Evolutionary conservation across 2,113 vertebrate genomes (phyloP).

Genomic region (human): DNA sequence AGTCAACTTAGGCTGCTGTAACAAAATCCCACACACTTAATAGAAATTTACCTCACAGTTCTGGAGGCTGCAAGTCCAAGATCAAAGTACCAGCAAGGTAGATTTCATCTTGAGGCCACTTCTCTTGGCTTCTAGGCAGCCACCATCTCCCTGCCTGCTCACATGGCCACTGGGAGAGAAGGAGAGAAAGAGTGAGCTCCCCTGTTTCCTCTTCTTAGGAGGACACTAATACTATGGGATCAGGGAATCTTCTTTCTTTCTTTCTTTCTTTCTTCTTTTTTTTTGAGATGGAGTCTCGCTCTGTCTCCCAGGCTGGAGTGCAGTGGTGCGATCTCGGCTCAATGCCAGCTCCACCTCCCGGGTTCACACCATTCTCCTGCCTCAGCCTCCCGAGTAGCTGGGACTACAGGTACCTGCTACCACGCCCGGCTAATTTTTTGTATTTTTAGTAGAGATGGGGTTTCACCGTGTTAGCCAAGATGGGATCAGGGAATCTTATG

Average conservation of each 20-base stretch:
- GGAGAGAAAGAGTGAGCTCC: no score
- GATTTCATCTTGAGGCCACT: background rate
- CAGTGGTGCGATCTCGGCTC: no score
- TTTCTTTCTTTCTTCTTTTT: no score
- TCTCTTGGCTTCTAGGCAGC: background rate
- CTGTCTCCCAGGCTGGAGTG: no score
- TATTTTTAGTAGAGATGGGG: no score
- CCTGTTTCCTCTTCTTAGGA: background rate
- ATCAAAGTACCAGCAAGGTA: background rate
- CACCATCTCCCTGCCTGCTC: fast-evolving
- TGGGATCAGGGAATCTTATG: background rate
- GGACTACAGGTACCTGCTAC: no score
- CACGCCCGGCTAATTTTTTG: no score
- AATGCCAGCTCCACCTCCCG: no score
- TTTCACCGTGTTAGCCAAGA: no score
- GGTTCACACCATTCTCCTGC: no score
- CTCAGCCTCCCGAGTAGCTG: no score
- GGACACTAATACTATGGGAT: background rate
- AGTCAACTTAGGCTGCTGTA: background rate
- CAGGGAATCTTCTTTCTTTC: background rate
- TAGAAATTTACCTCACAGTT: background rate
- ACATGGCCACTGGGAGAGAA: background rate
- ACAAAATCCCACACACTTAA: background rate
- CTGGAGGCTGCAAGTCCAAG: background rate
- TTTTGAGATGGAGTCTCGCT: no score